Percentiles rank a stretch among this genome's conserved stretches.
Conservation (phyloP, 2,888 invertebrate species). For the Drosophila lacicola region DNA sequence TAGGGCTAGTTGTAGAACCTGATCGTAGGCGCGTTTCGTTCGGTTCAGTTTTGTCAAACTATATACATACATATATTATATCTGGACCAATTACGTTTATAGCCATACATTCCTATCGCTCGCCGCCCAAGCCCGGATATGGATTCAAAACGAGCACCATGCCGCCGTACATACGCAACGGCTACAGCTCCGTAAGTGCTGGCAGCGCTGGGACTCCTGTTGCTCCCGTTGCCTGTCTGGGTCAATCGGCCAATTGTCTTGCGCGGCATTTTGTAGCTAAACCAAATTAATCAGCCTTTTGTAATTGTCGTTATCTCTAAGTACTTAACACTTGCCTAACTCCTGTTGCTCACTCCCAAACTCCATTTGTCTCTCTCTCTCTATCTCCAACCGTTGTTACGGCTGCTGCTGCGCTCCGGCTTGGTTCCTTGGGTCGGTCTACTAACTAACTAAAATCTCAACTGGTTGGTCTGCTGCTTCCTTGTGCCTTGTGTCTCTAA, state of each 20-base stretch:
- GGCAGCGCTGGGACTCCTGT: conserved; percentile 31
- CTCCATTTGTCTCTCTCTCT: conserved; percentile 48
- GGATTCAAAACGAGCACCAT: conserved; percentile 91
- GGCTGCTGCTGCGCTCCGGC: conserved; percentile 22
- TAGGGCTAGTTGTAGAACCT: conserved; percentile 6
- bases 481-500: conserved; percentile 52
- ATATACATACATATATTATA: conserved; percentile 36
- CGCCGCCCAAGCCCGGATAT: conserved; percentile 92
- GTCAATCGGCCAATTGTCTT: conserved; percentile 26
- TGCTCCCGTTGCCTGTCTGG: conserved; percentile 19
- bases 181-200: conserved; percentile 86
- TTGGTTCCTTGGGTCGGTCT: conserved; percentile 21
- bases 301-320: conserved; percentile 19
- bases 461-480: conserved; percentile 77
- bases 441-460: conserved; percentile 52
- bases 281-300: conserved; percentile 3
- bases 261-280: conserved; percentile 15
- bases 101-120: conserved; percentile 86
- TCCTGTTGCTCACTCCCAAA: conserved; percentile 32
- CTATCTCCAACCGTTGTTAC: conserved; percentile 2
- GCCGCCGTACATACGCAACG: conserved; percentile 87
- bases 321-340: conserved; percentile 18
- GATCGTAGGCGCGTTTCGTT: conserved; percentile 6
- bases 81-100: conserved; percentile 72
- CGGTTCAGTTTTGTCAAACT: conserved; percentile 28